Conservation (phyloP, 2,113 vertebrate species). For the Phrynosoma blainvillii region DNA sequence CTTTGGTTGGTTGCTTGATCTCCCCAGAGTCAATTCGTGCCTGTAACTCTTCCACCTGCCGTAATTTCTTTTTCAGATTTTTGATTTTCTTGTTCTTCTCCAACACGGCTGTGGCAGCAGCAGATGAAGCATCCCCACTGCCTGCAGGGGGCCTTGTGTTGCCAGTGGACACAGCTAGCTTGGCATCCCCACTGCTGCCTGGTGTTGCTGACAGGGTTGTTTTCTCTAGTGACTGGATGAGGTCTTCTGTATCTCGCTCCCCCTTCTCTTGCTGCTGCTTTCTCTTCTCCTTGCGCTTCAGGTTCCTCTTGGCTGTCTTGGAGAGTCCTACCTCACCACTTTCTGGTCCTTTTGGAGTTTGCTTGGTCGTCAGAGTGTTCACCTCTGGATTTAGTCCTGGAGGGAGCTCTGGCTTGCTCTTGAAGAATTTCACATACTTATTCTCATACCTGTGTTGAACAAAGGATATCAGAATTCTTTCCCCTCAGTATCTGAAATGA, state of each 20-base stretch:
- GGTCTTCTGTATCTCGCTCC: conserved; percentile 72
- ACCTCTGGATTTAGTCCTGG: conserved; percentile 85
- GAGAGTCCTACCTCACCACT: conserved; percentile 79
- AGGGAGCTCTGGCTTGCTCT: conserved; percentile 92
- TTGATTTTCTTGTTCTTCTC: conserved; percentile 90
- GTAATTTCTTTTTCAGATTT: conserved; percentile 91
- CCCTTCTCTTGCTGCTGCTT: conserved; percentile 84
- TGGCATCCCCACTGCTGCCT: conserved; percentile 34
- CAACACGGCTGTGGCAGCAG: neutral
- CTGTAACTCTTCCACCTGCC: conserved; percentile 91
- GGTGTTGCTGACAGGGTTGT: conserved; percentile 57
- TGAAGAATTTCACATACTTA: conserved; percentile 97
- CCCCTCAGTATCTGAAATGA: neutral
- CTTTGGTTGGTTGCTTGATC: conserved; percentile 84
- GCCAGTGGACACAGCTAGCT: conserved; percentile 9
- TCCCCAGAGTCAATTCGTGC: conserved; percentile 89
- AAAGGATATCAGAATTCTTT: conserved; percentile 8
- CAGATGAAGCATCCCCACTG: conserved; percentile 32
- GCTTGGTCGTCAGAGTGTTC: conserved; percentile 50
- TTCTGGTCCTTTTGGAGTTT: conserved; percentile 62
- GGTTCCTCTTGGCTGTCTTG: conserved; percentile 90
- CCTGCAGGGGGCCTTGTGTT: conserved; percentile 39
- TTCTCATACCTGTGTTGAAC: conserved; percentile 88
- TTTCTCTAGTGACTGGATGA: conserved; percentile 79
- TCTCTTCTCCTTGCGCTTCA: conserved; percentile 93